A percentile compares a stretch with the other conserved stretches of the same genome.
phyloP scores from a whole-genome alignment of 2,888 invertebrate genomes.

The Luperina nickerlii region DNA sequence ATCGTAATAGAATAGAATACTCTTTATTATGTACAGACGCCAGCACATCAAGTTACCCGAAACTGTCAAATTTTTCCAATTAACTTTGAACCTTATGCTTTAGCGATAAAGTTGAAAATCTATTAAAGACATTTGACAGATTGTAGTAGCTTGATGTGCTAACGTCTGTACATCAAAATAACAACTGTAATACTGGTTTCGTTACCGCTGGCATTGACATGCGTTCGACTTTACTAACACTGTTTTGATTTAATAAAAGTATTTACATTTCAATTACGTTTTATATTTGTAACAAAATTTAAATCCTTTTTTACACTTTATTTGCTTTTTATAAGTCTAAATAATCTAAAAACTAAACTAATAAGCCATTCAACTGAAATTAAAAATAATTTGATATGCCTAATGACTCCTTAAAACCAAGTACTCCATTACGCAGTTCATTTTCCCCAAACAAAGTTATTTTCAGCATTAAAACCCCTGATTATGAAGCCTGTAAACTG shows the following conservation, averaged over 20 bases:
- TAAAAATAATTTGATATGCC: neutral
- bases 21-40: no score
- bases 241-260: neutral
- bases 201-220: neutral
- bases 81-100: no score
- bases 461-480: slow-evolving; percentile 8
- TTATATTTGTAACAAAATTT: neutral
- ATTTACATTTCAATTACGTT: neutral
- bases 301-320: neutral
- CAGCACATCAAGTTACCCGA: no score
- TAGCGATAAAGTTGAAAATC: no score
- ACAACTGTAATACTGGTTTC: neutral
- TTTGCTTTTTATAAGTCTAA: neutral
- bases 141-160: no score
- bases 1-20: no score
- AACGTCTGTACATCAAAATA: no score
- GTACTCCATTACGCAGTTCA: slow-evolving; percentile 2
- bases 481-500: slow-evolving; percentile 46
- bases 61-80: no score
- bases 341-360: neutral
- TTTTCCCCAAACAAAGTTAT: slow-evolving; percentile 20
- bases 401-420: neutral
- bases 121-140: no score
- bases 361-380: neutral
- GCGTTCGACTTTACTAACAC: neutral